Conservation (phyloP, 1,140 invertebrate genomes). For the Hycleus cichorii region DNA sequence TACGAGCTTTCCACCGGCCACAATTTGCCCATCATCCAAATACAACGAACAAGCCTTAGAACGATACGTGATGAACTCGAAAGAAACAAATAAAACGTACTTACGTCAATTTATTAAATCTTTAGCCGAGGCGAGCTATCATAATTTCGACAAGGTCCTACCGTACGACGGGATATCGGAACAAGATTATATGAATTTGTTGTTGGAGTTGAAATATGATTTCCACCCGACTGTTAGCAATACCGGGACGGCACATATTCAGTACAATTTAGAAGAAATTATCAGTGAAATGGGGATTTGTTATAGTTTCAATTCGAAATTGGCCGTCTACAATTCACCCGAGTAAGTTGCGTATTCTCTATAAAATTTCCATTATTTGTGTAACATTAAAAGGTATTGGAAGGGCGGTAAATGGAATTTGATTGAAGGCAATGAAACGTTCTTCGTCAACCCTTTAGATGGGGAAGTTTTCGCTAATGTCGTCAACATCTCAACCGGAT, state of each 20-base stretch:
- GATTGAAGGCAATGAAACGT: slow-evolving; percentile 44
- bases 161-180: slow-evolving; percentile 44
- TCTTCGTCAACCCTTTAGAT: slow-evolving; percentile 59
- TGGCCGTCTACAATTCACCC: slow-evolving; percentile 54
- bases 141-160: slow-evolving; percentile 49
- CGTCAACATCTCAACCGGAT: slow-evolving; percentile 57
- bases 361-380: background rate
- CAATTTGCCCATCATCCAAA: slow-evolving; percentile 42
- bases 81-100: slow-evolving; percentile 43
- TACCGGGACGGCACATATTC: slow-evolving; percentile 23
- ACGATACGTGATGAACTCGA: slow-evolving; percentile 29
- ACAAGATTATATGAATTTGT: slow-evolving; percentile 48
- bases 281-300: slow-evolving; percentile 60
- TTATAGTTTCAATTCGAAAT: slow-evolving; percentile 56
- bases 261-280: slow-evolving; percentile 43
- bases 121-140: slow-evolving; percentile 50
- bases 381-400: slow-evolving; percentile 45
- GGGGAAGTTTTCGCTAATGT: slow-evolving; percentile 62
- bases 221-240: slow-evolving; percentile 45
- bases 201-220: slow-evolving; percentile 46
- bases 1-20: slow-evolving; percentile 57
- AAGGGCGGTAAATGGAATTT: slow-evolving; percentile 47
- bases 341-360: slow-evolving; percentile 40
- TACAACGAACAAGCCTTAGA: slow-evolving; percentile 26
- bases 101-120: slow-evolving; percentile 47